Base-by-base conservation (phyloP, 2,888 invertebrate species). In the Aphidoletes aphidimyza region DNA sequence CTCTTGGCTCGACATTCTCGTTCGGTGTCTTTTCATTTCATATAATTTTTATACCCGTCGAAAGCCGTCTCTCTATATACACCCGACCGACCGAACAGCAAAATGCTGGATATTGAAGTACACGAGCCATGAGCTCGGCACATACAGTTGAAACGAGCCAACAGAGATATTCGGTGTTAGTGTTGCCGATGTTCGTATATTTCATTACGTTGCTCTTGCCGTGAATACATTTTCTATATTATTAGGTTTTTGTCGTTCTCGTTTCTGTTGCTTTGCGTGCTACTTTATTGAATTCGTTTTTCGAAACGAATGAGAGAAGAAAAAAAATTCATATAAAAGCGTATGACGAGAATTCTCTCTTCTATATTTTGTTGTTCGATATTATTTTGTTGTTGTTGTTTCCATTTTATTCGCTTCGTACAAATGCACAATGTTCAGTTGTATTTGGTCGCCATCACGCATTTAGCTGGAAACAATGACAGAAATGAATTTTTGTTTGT, bases 191-290 rank as follows among this genome's bases (percentile, higher is more conserved):
- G 69, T 69, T 69, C 69, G 69, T 69, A 69, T 69, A 69, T 69
- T 69, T 69, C 69, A 81, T 81, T 81, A 81, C 81, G 37, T 22
- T 81, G 81, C 69, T 69, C 30, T 69, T 81, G 81, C 81, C 81
- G 81, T 81, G 81, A 81, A 81, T 81, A 81, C 37, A 81, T 81
- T 81, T 37, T 81, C 81, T 81, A 81, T 37, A 37, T 81, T 81
- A 81, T 81, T 81, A 81, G 81, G 81, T 81, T 81, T 81, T 81
- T 81, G 37, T 81, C 37, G 36, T 81, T 36, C 81, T 81, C 37
- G 37, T 81, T 81, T 81, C 81, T 81, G 81, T 81, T 81, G 81
- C 81, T 81, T 81, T 81, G 81, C 81, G 81, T 81, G 81, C 81
- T 81, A 81, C 81, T 81, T 81, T 81, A 81, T 81, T 81, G 81